Conservation (phyloP, 2,113 vertebrate genomes). For the Phyllopteryx taeniolatus region DNA sequence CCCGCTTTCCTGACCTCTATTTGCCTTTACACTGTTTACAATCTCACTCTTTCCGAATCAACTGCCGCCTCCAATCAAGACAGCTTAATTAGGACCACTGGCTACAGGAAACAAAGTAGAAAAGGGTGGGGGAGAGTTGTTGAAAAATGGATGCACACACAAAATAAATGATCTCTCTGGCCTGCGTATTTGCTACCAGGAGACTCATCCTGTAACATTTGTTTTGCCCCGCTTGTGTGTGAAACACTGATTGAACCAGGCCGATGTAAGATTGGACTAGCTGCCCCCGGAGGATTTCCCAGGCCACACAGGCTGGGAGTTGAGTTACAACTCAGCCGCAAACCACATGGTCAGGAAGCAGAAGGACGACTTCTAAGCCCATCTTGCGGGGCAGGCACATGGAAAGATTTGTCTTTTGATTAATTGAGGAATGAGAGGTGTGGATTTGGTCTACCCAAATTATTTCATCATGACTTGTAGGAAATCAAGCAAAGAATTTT, state of each 20-base stretch:
- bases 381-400: conserved; percentile 30
- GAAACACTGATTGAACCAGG: conserved; percentile 61
- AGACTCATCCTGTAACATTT: conserved; percentile 45
- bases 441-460: conserved; percentile 34
- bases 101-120: conserved; percentile 28
- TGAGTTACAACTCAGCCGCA: conserved; percentile 57
- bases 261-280: conserved; percentile 61
- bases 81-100: conserved; percentile 43
- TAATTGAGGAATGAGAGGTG: conserved; percentile 35
- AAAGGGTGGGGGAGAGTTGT: conserved; percentile 33
- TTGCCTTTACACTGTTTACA: conserved; percentile 47
- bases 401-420: conserved; percentile 54
- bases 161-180: conserved; percentile 41
- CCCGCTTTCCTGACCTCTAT: conserved; percentile 42
- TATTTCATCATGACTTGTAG: conserved; percentile 22
- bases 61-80: conserved; percentile 47
- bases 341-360: conserved; percentile 58
- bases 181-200: conserved; percentile 32
- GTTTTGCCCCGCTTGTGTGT: conserved; percentile 56
- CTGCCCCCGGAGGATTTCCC: conserved; percentile 58
- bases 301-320: conserved; percentile 61
- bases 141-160: conserved; percentile 37
- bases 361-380: conserved; percentile 46
- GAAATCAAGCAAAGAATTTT: conserved; percentile 16
- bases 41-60: conserved; percentile 45